phyloP scores from a whole-genome alignment of 2,888 invertebrate species.

The Epiblema foenella region DNA sequence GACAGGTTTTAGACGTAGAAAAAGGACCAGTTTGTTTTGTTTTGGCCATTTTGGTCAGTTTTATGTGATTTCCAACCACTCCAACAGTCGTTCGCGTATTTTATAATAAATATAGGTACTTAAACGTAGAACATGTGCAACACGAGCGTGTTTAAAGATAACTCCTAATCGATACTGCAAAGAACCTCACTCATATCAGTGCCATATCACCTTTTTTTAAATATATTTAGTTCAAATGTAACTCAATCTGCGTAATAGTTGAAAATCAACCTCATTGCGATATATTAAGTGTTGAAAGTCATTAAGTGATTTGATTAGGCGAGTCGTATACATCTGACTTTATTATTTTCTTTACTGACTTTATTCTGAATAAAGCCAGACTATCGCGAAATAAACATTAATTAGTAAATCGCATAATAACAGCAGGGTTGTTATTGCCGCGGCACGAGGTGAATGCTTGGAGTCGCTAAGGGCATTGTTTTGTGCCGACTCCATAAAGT shows the following conservation, averaged over 20 bases:
- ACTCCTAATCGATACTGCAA: background rate
- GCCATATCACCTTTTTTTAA: background rate
- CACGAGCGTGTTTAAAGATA: background rate
- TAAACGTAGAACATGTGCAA: background rate
- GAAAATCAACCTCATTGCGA: background rate
- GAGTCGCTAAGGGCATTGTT: conserved; percentile 9
- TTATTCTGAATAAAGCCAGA: too few relatives aligned
- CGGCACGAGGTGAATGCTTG: background rate
- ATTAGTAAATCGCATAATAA: background rate
- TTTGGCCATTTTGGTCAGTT: too few relatives aligned
- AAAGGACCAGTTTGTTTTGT: background rate
- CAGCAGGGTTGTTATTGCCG: background rate
- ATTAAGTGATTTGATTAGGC: too few relatives aligned
- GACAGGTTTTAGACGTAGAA: background rate
- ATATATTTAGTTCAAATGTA: background rate
- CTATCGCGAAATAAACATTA: too few relatives aligned
- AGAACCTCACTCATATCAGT: background rate
- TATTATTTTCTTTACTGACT: too few relatives aligned
- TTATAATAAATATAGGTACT: too few relatives aligned
- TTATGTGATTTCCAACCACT: too few relatives aligned
- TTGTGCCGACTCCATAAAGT: conserved; percentile 9
- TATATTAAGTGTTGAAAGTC: background rate
- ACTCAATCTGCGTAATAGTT: too few relatives aligned
- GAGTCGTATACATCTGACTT: too few relatives aligned
- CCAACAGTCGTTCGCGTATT: too few relatives aligned